phyloP scores from a whole-genome alignment of 2,888 invertebrate species.

The Acleris cristana region DNA sequence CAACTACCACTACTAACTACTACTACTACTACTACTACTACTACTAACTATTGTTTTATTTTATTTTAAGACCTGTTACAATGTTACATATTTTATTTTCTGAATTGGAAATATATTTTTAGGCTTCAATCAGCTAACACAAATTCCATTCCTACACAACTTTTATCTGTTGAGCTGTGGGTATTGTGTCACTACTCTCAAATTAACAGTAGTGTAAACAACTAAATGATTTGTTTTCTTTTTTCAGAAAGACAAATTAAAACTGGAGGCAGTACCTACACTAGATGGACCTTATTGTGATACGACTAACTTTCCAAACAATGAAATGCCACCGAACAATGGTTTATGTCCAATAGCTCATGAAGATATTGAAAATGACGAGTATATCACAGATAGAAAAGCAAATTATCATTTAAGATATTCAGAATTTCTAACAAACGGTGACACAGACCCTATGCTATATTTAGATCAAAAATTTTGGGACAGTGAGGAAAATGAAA shows the following conservation, averaged over 20 bases:
- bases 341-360: constrained; percentile 55
- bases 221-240: neutral
- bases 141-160: too few species aligned
- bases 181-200: too few species aligned
- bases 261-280: constrained; percentile 82
- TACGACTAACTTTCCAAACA: constrained; percentile 44
- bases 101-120: too few species aligned
- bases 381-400: constrained; percentile 58
- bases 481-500: too few species aligned
- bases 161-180: too few species aligned
- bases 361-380: constrained; percentile 72
- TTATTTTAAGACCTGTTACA: too few species aligned
- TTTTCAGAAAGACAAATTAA: constrained; percentile 81
- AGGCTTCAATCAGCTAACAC: too few species aligned
- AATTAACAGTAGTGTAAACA: too few species aligned
- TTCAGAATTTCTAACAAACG: constrained; percentile 71
- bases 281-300: constrained; percentile 72
- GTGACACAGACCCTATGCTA: constrained; percentile 49
- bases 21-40: too few species aligned
- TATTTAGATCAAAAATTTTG: constrained; percentile 39
- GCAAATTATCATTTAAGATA: constrained; percentile 69
- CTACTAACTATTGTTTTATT: too few species aligned
- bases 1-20: too few species aligned
- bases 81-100: too few species aligned
- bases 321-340: constrained; percentile 41